Conservation (phyloP, 2,888 invertebrate genomes). For the Idaea dimidiata region DNA sequence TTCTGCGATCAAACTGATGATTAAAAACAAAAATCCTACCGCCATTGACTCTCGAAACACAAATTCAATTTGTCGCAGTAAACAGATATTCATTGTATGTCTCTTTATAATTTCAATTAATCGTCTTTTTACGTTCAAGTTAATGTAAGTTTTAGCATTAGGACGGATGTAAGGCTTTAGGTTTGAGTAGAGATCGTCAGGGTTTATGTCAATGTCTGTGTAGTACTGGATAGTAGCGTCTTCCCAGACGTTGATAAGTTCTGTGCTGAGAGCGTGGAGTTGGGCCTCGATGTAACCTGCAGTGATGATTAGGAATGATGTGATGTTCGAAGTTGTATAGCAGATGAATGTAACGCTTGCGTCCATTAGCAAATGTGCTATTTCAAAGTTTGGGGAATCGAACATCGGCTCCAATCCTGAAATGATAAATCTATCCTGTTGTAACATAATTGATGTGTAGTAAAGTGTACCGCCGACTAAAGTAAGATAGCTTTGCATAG, state of each 20-base stretch:
- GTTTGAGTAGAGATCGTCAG: conserved; percentile 9
- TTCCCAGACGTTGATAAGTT: conserved; percentile 46
- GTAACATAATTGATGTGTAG: not conserved
- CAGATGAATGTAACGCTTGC: conserved; percentile 34
- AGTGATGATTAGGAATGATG: conserved; percentile 45
- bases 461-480: not conserved
- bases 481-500: too few species aligned
- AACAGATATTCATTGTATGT: conserved; percentile 34
- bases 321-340: conserved; percentile 45
- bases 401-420: conserved; percentile 55
- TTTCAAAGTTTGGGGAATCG: conserved; percentile 53
- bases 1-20: conserved; percentile 37
- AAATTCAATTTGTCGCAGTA: conserved; percentile 35
- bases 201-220: conserved; percentile 24
- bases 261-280: conserved; percentile 49
- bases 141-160: conserved; percentile 18
- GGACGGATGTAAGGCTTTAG: conserved; percentile 7
- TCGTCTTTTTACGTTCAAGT: conserved; percentile 28
- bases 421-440: not conserved
- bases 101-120: conserved; percentile 33
- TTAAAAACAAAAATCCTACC: conserved; percentile 39
- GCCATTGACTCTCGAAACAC: conserved; percentile 42
- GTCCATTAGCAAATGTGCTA: conserved; percentile 33
- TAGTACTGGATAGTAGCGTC: conserved; percentile 38
- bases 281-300: conserved; percentile 56